Base-by-base conservation (phyloP, 2,113 vertebrate species). In the Calidris pygmaea region DNA sequence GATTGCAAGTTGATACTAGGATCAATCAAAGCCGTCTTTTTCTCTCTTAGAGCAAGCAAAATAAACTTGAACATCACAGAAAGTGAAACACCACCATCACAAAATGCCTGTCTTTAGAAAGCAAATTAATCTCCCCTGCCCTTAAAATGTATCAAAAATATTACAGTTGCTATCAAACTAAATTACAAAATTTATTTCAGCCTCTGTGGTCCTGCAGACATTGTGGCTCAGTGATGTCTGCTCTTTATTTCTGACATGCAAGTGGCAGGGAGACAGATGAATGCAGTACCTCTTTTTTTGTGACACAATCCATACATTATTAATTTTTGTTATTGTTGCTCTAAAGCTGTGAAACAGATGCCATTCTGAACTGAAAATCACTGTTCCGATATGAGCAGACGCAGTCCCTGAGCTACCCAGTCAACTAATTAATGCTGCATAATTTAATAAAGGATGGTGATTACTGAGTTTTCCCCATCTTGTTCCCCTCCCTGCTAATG, bases 391-490 rank as follows among this genome's bases (percentile, higher is more conserved):
- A 85, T 58, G 87, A 96, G 68, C 89, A 97, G 85, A 95, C 6
- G 0, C 67, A 93, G 63, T 89, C 94, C 75, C 85, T 94, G 87
- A 93, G 84, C 89, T 92, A 97, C 41, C 67, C 48, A 92, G 71
- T 92, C 74, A 93, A 79, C 80, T 96, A 97, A 96, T 97, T 96
- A 96, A 95, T 97, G 91, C 92, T 91, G 95, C 86, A 94, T 97
- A 96, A 97, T 98, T 96, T 93, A 97, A 96, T 96, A 96, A 97
- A 95, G 88, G 41, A 93, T 93, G 74, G 50, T 86, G 96, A 96
- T 96, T 96, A 92, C 80, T 85, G 50, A 59, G 23, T 91, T 95
- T 86, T 94, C 48, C 76, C 60, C 48, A 52, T 82, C 87, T 90
- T 86, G 39, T 63, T 90, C 66, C 77, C 60, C 66, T 94, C 62